Evolutionary conservation across 2,888 invertebrate species (phyloP).

Genomic region (Gari tellinella): DNA sequence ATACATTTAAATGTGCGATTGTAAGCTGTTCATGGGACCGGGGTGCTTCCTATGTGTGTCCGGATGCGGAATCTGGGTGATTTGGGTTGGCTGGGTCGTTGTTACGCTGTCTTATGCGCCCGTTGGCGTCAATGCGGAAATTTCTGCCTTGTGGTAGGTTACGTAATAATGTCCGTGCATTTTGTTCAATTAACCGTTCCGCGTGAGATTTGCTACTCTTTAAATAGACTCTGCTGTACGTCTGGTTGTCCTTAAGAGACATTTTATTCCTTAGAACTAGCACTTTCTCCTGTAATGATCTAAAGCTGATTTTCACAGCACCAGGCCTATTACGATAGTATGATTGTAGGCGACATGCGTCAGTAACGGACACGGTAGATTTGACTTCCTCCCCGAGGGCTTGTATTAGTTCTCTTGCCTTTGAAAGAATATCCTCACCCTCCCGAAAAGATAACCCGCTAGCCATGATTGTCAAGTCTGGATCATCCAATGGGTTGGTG

Average conservation of each 20-base stretch:
- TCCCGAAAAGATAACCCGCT: neutral
- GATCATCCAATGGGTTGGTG: constrained; percentile 3
- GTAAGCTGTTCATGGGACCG: constrained; percentile 8
- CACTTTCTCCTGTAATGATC: neutral
- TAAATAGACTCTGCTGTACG: neutral
- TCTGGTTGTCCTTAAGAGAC: neutral
- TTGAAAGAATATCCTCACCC: neutral
- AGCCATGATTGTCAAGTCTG: neutral
- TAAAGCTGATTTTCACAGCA: constrained; percentile 1
- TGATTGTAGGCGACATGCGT: neutral
- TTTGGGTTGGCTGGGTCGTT: neutral
- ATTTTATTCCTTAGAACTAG: neutral
- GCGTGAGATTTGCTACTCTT: constrained; percentile 11
- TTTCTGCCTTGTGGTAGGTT: neutral
- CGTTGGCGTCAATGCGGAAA: neutral
- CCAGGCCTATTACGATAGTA: neutral
- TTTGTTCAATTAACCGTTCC: constrained; percentile 1
- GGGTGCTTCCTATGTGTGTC: constrained; percentile 1
- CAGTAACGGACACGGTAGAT: neutral
- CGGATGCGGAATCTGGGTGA: no score
- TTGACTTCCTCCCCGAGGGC: constrained; percentile 1
- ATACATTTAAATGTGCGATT: constrained; percentile 47
- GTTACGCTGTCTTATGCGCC: neutral
- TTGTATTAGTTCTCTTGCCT: neutral
- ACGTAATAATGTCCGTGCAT: neutral